These are phyloP conservation scores for Loriculus beryllinus DNA, from an alignment of 2,797 vertebrate genomes.

Conservation along the genomic window DNA sequence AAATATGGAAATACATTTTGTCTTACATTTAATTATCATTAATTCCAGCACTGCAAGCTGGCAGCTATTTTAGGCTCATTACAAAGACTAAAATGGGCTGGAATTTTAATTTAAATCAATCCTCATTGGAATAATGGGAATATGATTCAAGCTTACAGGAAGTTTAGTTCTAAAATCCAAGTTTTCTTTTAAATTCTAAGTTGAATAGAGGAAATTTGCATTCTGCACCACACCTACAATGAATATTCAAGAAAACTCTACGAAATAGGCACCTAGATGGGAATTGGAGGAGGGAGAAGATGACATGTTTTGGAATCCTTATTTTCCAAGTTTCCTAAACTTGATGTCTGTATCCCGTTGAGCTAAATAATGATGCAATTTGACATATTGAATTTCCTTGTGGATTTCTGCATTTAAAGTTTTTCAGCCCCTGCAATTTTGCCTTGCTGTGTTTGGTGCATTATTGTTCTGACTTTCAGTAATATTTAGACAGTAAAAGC, in stretches of 20 bases:
- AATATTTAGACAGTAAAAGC: background rate
- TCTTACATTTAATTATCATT: slow-evolving; percentile 84
- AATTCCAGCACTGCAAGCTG: slow-evolving; percentile 79
- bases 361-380: background rate
- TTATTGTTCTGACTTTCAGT: background rate
- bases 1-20: slow-evolving; percentile 84
- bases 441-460: background rate
- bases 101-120: slow-evolving; percentile 81
- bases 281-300: background rate
- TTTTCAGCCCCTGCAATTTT: background rate
- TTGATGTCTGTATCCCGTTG: background rate
- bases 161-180: slow-evolving; percentile 63
- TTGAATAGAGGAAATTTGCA: background rate
- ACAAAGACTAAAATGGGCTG: slow-evolving; percentile 74
- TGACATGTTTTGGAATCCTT: background rate
- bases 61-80: slow-evolving; percentile 80
- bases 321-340: background rate
- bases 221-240: background rate
- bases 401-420: background rate
- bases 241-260: background rate
- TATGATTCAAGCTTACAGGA: slow-evolving; percentile 69
- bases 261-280: background rate
- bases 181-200: slow-evolving; percentile 45
- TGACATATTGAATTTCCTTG: background rate
- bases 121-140: slow-evolving; percentile 77